Percentiles rank a stretch among this genome's conserved stretches.
phyloP scores from a whole-genome alignment of 2,888 invertebrate species.

The Acholoe squamosa region DNA sequence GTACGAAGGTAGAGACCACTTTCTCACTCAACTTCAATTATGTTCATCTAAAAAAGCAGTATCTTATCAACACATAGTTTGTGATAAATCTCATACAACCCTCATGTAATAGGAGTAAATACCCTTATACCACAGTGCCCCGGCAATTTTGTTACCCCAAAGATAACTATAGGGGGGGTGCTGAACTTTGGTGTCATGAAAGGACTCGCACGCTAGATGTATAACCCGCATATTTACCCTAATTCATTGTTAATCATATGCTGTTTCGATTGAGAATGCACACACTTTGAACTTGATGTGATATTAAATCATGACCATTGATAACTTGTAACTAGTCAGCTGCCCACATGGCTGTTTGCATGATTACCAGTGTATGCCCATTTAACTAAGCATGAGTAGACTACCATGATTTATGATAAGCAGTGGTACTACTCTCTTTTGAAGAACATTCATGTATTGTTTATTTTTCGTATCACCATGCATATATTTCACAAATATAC shows the following conservation, averaged over 20 bases:
- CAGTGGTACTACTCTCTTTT: no score
- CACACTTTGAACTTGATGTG: slow-evolving; percentile 2
- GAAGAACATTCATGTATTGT: no score
- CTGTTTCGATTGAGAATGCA: neutral
- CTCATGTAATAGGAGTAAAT: neutral
- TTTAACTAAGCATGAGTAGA: no score
- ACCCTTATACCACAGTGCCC: neutral
- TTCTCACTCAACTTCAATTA: no score
- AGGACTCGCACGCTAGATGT: neutral
- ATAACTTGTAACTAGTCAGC: no score
- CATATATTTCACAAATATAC: no score
- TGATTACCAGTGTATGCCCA: no score
- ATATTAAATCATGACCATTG: neutral
- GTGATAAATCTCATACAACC: neutral
- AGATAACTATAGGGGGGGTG: neutral
- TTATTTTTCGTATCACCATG: no score
- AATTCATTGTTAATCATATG: neutral
- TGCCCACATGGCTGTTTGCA: neutral
- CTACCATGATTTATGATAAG: no score
- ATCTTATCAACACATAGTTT: slow-evolving; percentile 1
- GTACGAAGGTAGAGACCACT: no score
- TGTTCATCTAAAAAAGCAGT: no score
- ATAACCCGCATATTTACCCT: neutral
- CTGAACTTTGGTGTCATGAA: neutral
- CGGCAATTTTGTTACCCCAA: neutral